A percentile compares a stretch with the other conserved stretches of the same genome.
Evolutionary conservation across 2,797 vertebrate species (phyloP).

Genomic region (Cirrhinus molitorella): DNA sequence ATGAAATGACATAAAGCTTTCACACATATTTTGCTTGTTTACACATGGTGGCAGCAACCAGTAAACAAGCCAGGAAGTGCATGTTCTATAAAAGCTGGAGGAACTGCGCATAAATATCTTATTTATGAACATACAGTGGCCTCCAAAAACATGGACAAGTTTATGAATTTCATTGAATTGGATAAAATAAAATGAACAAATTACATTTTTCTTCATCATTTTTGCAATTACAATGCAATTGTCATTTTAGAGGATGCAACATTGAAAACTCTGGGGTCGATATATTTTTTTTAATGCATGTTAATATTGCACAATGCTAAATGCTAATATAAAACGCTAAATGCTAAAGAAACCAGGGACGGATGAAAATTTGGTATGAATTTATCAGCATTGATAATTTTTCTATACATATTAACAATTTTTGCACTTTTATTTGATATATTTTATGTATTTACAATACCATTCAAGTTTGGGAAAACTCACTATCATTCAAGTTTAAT

Average conservation of each 20-base stretch:
- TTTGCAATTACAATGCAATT: no score
- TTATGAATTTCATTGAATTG: not conserved
- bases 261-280: not conserved
- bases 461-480: no score
- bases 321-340: not conserved
- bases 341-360: not conserved
- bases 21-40: constrained; percentile 50
- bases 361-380: no score
- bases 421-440: no score
- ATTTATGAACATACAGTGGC: constrained; percentile 11
- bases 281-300: not conserved
- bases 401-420: no score
- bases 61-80: constrained; percentile 24
- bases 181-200: not conserved
- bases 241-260: not conserved
- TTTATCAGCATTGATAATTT: no score
- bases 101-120: constrained; percentile 5
- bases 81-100: constrained; percentile 28
- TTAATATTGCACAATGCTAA: not conserved
- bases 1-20: not conserved
- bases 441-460: no score
- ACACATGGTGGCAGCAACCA: constrained; percentile 33
- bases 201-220: not conserved
- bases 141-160: not conserved
- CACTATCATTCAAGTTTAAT: no score